Evolutionary conservation across 2,113 vertebrate species (phyloP).

Genomic region (Helogale parvula): DNA sequence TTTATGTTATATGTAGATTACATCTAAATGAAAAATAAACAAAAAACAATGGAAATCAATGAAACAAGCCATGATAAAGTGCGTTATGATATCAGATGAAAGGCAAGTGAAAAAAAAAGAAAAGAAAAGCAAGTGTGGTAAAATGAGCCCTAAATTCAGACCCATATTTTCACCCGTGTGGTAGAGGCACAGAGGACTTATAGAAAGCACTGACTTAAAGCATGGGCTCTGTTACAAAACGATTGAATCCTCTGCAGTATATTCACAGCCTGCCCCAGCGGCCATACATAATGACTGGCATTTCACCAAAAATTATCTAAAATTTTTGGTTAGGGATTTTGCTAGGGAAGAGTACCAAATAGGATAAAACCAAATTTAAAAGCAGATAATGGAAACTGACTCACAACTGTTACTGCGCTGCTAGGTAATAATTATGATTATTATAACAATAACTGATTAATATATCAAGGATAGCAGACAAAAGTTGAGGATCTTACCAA

Average conservation of each 20-base stretch:
- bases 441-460: not conserved
- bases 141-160: not conserved
- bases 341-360: not conserved
- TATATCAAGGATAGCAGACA: not conserved
- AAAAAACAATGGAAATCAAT: not conserved
- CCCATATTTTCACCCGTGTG: not conserved
- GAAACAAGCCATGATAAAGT: not conserved
- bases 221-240: not conserved
- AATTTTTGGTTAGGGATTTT: not conserved
- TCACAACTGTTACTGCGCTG: not conserved
- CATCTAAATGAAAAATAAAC: not conserved
- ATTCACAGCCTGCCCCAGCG: not conserved
- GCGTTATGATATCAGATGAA: not conserved
- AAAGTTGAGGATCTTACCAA: not conserved
- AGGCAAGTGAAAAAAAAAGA: not conserved
- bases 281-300: not conserved
- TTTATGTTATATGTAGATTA: not conserved
- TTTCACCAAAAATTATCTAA: not conserved
- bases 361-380: not conserved
- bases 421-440: not conserved
- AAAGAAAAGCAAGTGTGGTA: not conserved
- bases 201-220: not conserved
- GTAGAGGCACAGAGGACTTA: not conserved
- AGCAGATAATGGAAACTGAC: not conserved
- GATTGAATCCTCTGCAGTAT: not conserved